Evolutionary conservation across 2,888 invertebrate species (phyloP), one percentile per base, ranked within the genome.

Genomic region (Panopea generosa): DNA sequence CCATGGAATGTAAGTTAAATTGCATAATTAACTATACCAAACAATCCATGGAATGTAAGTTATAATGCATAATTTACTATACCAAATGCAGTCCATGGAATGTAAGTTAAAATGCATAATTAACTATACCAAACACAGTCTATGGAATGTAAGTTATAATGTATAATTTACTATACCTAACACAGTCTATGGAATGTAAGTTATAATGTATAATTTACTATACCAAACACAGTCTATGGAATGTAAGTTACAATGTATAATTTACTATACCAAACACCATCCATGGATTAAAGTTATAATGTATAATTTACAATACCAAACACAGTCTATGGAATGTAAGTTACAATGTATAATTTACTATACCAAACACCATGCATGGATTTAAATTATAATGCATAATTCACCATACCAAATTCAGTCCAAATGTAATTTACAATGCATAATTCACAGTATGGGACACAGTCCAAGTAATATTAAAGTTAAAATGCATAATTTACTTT

Each of bases 1-100:
- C 85, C 89, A 14, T 70, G 82, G 50, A 85, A 87, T 75, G 91
- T 91, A 75, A 82, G 90, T 84, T 52, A 27, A 40, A 7, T 11
- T 40, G 16, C 78, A 92, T 92, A 69, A 85, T 83, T 62, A 91
- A 91, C 67, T 88, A 90, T 74, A 85, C 87, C 20, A 90, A 87
- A 77, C 84, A 84, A 33, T 29, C 85, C 89, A 14, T 70, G 82
- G 50, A 85, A 87, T 75, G 91, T 91, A 75, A 82, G 90, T 84
- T 52, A 27, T 11, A 7, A 40, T 40, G 16, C 40, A 11, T 40
- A 7, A 40, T 40, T 7, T 40, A 91, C 67, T 88, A 90, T 74
- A 85, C 87, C 20, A 90, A 87, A 77, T 84, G 84, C 38, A 84
- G 71, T 29, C 85, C 89, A 14, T 70, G 82, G 50, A 85, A 87